Percentiles rank a stretch among this genome's conserved stretches.
Evolutionary conservation across 2,113 vertebrate genomes (phyloP).

Genomic region (Hystrix brachyura): DNA sequence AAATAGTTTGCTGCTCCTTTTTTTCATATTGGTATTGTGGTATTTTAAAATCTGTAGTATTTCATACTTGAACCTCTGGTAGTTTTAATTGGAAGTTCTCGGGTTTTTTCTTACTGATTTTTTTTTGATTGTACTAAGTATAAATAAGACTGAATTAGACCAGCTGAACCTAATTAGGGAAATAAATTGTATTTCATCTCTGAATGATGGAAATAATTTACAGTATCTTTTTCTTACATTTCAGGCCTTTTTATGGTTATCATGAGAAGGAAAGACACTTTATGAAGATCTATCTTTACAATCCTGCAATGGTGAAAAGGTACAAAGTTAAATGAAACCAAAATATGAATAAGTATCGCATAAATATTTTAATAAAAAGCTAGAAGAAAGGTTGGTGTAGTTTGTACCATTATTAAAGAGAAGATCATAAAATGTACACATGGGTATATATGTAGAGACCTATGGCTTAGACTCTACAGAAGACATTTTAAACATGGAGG

Average conservation of each 20-base stretch:
- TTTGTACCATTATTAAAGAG: slow-evolving; percentile 53
- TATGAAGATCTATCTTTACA: slow-evolving; percentile 99
- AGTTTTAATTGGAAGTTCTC: slow-evolving; percentile 51
- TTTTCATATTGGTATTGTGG: slow-evolving; percentile 36
- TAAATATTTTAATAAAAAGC: slow-evolving; percentile 55
- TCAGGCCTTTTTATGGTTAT: slow-evolving; percentile 98
- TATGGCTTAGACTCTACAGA: background rate
- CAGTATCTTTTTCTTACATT: slow-evolving; percentile 81
- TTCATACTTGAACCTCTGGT: slow-evolving; percentile 44
- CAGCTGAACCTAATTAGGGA: slow-evolving; percentile 24
- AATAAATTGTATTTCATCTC: slow-evolving; percentile 64
- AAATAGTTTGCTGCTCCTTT: background rate
- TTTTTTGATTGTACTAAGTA: slow-evolving; percentile 58
- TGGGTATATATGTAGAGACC: background rate
- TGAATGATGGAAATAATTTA: slow-evolving; percentile 70
- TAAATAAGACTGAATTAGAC: slow-evolving; percentile 48
- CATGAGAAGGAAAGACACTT: slow-evolving; percentile 97
- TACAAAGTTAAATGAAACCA: slow-evolving; percentile 83
- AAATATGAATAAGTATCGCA: slow-evolving; percentile 36
- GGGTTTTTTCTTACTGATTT: background rate
- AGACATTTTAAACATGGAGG: slow-evolving; percentile 32
- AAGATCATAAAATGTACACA: background rate
- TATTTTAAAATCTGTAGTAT: background rate
- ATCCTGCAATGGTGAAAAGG: slow-evolving; percentile 99
- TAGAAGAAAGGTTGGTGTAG: slow-evolving; percentile 17